A percentile compares a stretch with the other conserved stretches of the same genome.
These are phyloP conservation scores for Stenolophus ochropezus DNA, from an alignment of 2,888 invertebrate genomes.

Conservation along the genomic window DNA sequence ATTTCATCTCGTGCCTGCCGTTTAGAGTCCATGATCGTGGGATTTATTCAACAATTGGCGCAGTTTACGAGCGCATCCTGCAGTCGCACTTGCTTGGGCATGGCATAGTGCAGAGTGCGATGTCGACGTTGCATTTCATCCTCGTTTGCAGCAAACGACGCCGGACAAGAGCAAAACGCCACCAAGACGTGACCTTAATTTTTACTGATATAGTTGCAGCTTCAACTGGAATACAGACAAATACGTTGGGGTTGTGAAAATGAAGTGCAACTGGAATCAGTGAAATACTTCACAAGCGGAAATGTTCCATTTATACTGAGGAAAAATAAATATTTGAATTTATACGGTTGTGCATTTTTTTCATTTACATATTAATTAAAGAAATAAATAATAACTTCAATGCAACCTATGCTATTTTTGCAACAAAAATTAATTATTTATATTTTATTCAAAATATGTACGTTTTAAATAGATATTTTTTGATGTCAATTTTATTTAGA, in stretches of 20 bases:
- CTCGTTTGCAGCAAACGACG: slow-evolving; percentile 12
- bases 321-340: no score
- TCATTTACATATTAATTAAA: no score
- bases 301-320: not conserved
- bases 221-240: not conserved
- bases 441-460: no score
- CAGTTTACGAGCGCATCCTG: slow-evolving; percentile 6
- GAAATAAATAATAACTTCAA: no score
- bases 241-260: not conserved
- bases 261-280: not conserved
- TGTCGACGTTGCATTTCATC: not conserved
- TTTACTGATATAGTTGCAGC: not conserved
- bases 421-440: no score
- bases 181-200: slow-evolving; percentile 32
- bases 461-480: no score
- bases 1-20: not conserved
- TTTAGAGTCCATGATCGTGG: not conserved
- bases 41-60: slow-evolving; percentile 15
- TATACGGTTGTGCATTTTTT: no score
- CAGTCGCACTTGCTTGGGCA: not conserved
- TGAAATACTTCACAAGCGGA: not conserved
- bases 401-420: no score
- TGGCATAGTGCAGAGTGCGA: not conserved
- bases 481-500: no score
- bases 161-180: not conserved